Evolutionary conservation across 2,888 invertebrate genomes (phyloP).

Genomic region (Crocallis elinguaria): DNA sequence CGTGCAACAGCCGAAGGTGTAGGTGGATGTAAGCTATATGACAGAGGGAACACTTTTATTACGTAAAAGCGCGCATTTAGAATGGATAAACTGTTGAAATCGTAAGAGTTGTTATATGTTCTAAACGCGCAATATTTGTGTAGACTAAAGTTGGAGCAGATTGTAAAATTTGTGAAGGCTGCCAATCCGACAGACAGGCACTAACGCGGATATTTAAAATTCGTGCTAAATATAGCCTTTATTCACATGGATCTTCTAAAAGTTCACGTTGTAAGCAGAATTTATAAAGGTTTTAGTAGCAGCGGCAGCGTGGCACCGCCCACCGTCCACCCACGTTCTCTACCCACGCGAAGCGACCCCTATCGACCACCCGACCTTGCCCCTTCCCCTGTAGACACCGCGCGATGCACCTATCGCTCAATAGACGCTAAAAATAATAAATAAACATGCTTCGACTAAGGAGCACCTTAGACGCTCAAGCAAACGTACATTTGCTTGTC

Average conservation of each 20-base stretch:
- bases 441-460: not conserved
- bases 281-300: conserved; percentile 36
- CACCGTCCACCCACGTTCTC: conserved; percentile 43
- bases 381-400: conserved; percentile 1
- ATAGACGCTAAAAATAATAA: conserved; percentile 10
- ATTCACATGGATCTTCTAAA: not conserved
- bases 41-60: not conserved
- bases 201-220: not conserved
- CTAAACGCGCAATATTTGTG: too few relatives aligned
- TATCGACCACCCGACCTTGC: conserved; percentile 9
- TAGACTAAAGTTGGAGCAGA: too few relatives aligned
- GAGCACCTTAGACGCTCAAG: too few relatives aligned
- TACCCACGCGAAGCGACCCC: conserved; percentile 37
- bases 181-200: not conserved
- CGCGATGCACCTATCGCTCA: conserved; percentile 21
- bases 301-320: conserved; percentile 36
- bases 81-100: too few relatives aligned
- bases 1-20: not conserved
- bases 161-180: conserved; percentile 1
- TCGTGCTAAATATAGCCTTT: conserved; percentile 5
- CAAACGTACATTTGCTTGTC: too few relatives aligned
- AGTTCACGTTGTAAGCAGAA: conserved; percentile 20
- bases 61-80: not conserved
- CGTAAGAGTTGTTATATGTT: too few relatives aligned
- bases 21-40: not conserved